Base-by-base conservation (phyloP, 2,113 vertebrate species). In the Crotalus tigris region DNA sequence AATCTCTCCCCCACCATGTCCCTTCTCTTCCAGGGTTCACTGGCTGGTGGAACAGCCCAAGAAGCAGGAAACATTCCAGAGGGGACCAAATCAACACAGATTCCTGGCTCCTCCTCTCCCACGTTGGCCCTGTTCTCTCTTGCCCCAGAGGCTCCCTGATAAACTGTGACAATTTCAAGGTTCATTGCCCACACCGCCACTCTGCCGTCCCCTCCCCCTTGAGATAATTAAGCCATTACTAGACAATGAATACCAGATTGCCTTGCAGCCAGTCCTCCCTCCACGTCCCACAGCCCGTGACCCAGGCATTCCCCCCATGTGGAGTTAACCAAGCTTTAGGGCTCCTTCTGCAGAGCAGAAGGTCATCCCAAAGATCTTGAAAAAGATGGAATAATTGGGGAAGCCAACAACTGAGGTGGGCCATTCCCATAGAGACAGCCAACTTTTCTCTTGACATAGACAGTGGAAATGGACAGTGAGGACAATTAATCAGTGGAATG, bases 81-180 rank as follows among this genome's bases (percentile, higher is more conserved):
- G 88, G 92, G 93, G 91, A 29, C 11, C 9, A 3, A 91, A 91
- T 96, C 95, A 89, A 96, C 95, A 90, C 96, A 94, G 96, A 97
- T 96, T 94, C 95, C 96, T 93, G 8, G 93, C 89, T 95, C 91
- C 64, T 0, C 0, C 0, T 92, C 94, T 95, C 95, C 95, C 94
- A 87, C 88, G 2, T 53, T 0, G 0, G 46, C 87, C 92, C 87
- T 0, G 12, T 59, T 91, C 89, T 95, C 94, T 92, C 94, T 33
- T 3, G 1, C 75, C 92, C 94, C 2, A 3, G 64, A 92, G 92
- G 91, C 90, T 89, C 5, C 93, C 2, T 96, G 95, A 97, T 92
- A 95, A 91, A 97, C 92, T 54, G 92, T 12, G 93, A 96, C 95
- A 95, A 97, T 97, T 97, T 98, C 97, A 96, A 3, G 96, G 91